Conservation (phyloP, 2,113 vertebrate species). For the Chrysochloris asiatica region DNA sequence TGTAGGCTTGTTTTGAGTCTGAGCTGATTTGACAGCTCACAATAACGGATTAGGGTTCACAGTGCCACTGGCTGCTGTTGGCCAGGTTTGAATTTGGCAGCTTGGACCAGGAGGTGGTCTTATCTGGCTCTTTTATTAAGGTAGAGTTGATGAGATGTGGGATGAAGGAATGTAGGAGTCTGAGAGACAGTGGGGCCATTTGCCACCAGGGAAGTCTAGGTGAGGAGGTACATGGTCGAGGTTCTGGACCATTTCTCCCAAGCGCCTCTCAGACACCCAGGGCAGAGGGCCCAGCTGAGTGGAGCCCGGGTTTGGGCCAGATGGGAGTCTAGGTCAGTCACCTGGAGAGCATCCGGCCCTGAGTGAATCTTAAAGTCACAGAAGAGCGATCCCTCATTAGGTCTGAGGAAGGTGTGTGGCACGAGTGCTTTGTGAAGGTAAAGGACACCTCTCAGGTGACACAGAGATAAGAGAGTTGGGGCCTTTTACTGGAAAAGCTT, state of each 20-base stretch:
- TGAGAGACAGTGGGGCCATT: background rate
- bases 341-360: too few species aligned
- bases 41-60: too few species aligned
- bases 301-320: too few species aligned
- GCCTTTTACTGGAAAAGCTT: background rate
- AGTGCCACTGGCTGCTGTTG: background rate
- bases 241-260: background rate
- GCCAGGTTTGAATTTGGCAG: background rate
- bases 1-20: too few species aligned
- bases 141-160: too few species aligned
- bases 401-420: background rate
- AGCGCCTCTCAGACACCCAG: accelerated
- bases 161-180: background rate
- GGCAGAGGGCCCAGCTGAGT: too few species aligned
- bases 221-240: background rate
- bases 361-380: too few species aligned
- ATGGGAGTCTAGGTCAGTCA: too few species aligned
- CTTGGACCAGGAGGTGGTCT: background rate
- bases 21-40: too few species aligned
- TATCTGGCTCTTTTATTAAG: background rate
- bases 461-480: background rate
- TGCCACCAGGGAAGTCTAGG: background rate
- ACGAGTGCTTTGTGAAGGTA: background rate
- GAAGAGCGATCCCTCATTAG: too few species aligned
- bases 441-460: too few species aligned